Evolutionary conservation across 2,797 vertebrate species (phyloP).

Genomic region (Harpagifer antarcticus): DNA sequence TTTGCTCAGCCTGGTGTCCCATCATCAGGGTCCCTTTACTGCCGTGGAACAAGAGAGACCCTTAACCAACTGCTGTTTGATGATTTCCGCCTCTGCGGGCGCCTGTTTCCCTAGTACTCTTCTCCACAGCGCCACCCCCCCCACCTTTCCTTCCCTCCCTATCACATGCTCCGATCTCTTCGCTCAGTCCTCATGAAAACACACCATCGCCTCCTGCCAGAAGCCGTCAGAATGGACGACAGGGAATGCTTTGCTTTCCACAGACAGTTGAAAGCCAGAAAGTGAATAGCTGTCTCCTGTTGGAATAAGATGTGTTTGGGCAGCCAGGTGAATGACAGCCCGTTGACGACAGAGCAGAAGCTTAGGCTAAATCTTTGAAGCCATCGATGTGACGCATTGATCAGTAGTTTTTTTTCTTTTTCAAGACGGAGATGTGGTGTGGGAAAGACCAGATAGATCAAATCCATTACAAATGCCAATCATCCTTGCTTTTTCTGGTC

Average conservation of each 20-base stretch:
- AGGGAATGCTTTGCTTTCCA: constrained; percentile 48
- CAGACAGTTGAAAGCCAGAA: constrained; percentile 55
- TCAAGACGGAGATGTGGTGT: constrained; percentile 53
- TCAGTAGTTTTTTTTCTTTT: constrained; percentile 53
- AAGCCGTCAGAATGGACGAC: constrained; percentile 58
- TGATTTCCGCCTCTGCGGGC: constrained; percentile 75
- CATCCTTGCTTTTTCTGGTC: constrained; percentile 55
- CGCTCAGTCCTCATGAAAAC: constrained; percentile 20
- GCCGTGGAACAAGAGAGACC: constrained; percentile 77
- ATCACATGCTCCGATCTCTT: constrained; percentile 27
- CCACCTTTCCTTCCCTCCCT: constrained; percentile 8
- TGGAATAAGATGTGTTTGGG: constrained; percentile 65
- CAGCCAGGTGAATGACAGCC: constrained; percentile 77
- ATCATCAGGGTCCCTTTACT: constrained; percentile 76
- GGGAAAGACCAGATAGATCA: constrained; percentile 73
- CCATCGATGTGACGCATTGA: constrained; percentile 78
- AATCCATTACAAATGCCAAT: constrained; percentile 74
- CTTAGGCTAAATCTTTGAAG: constrained; percentile 71
- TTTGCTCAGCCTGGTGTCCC: constrained; percentile 76
- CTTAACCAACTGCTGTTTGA: constrained; percentile 81
- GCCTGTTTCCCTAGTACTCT: constrained; percentile 63
- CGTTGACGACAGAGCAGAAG: constrained; percentile 58
- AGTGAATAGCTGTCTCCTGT: constrained; percentile 64
- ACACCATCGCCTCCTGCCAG: constrained; percentile 55
- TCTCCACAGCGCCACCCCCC: constrained; percentile 50